These are phyloP conservation scores for Spodoptera litura DNA, from an alignment of 1,140 invertebrate genomes.

Conservation along the genomic window DNA sequence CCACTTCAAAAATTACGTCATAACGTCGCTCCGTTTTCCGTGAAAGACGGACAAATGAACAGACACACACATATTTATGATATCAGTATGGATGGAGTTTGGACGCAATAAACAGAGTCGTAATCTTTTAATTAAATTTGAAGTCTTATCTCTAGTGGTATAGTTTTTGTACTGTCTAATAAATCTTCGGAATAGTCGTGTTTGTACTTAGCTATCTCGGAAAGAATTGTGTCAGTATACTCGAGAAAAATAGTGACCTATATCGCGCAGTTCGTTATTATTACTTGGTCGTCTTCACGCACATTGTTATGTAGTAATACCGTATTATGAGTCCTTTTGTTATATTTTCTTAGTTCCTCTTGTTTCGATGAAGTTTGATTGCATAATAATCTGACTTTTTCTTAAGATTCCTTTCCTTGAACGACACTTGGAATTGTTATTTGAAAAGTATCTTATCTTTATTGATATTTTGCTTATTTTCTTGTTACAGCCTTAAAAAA, in stretches of 20 bases:
- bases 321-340: background rate
- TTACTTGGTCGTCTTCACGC: background rate
- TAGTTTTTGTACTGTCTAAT: background rate
- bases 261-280: background rate
- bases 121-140: slow-evolving; percentile 43
- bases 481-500: no score
- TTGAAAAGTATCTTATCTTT: no score
- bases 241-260: slow-evolving; percentile 3
- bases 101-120: background rate
- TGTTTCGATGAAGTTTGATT: background rate
- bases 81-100: background rate
- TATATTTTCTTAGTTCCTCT: background rate
- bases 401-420: no score
- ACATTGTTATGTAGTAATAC: background rate
- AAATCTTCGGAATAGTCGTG: slow-evolving; percentile 2
- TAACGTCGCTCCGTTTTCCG: no score
- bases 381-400: no score
- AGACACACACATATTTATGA: no score
- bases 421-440: no score
- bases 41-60: no score
- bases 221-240: background rate
- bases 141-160: slow-evolving; percentile 1
- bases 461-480: no score
- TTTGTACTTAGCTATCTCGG: background rate
- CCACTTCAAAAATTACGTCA: no score